Conservation (phyloP, 2,888 invertebrate species). For the Drosophila mimica region DNA sequence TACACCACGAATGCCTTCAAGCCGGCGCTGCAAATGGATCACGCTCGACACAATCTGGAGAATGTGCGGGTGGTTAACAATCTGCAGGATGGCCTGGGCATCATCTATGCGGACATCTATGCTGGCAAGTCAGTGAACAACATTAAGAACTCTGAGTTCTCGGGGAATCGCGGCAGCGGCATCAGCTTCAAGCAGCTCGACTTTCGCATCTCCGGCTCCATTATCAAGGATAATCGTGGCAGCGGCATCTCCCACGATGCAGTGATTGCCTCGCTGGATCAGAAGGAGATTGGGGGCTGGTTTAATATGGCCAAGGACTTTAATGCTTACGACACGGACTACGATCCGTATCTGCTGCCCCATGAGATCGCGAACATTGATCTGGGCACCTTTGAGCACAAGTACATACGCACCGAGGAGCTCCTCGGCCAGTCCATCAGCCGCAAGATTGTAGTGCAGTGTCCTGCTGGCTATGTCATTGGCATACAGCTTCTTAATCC, state of each 20-base stretch:
- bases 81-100: constrained; percentile 96
- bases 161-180: constrained; percentile 94
- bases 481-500: constrained; percentile 96
- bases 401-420: constrained; percentile 91
- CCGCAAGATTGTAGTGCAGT: constrained; percentile 88
- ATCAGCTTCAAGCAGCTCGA: constrained; percentile 95
- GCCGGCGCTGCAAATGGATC: constrained; percentile 95
- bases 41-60: constrained; percentile 92
- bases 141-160: constrained; percentile 93
- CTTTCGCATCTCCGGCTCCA: constrained; percentile 90
- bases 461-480: constrained; percentile 93
- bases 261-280: constrained; percentile 92
- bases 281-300: constrained; percentile 97
- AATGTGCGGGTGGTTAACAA: constrained; percentile 93
- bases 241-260: constrained; percentile 98
- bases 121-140: constrained; percentile 93
- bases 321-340: constrained; percentile 89
- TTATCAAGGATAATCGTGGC: constrained; percentile 92
- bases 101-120: constrained; percentile 97
- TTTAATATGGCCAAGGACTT: constrained; percentile 90
- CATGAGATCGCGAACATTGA: constrained; percentile 87
- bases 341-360: constrained; percentile 91
- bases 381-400: constrained; percentile 90
- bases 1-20: constrained; percentile 94
- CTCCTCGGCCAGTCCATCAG: constrained; percentile 87